Evolutionary conservation across 1,140 invertebrate species (phyloP).

Genomic region (Battus philenor): DNA sequence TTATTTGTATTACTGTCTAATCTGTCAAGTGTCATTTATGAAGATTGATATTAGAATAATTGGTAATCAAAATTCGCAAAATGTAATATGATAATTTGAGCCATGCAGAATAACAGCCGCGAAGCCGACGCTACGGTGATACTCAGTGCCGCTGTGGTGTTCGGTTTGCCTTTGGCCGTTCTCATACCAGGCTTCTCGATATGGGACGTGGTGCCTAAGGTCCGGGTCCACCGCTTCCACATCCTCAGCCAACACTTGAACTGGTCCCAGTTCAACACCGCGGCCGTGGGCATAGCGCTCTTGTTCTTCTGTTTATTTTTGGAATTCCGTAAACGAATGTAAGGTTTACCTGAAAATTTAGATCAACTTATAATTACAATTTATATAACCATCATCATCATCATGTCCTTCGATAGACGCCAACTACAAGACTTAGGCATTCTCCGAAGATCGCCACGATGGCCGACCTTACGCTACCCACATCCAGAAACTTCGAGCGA

Average conservation of each 20-base stretch:
- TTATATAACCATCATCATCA: too few species aligned
- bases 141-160: conserved; percentile 38
- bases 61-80: neutral
- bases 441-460: too few species aligned
- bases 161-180: conserved; percentile 49
- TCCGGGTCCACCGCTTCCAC: conserved; percentile 45
- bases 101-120: conserved; percentile 35
- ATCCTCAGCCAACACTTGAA: conserved; percentile 38
- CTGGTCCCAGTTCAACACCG: conserved; percentile 45
- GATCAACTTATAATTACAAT: too few species aligned
- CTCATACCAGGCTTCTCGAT: conserved; percentile 51
- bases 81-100: conserved; percentile 13
- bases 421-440: too few species aligned
- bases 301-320: conserved; percentile 54
- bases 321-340: conserved; percentile 57
- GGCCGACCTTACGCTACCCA: too few species aligned
- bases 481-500: too few species aligned
- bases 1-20: too few species aligned
- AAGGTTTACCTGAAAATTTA: too few species aligned
- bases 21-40: neutral
- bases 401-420: too few species aligned
- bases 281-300: conserved; percentile 28
- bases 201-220: conserved; percentile 51
- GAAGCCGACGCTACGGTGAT: conserved; percentile 39
- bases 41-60: neutral